phyloP scores from a whole-genome alignment of 2,888 invertebrate genomes.

The Sipunculus nudus region DNA sequence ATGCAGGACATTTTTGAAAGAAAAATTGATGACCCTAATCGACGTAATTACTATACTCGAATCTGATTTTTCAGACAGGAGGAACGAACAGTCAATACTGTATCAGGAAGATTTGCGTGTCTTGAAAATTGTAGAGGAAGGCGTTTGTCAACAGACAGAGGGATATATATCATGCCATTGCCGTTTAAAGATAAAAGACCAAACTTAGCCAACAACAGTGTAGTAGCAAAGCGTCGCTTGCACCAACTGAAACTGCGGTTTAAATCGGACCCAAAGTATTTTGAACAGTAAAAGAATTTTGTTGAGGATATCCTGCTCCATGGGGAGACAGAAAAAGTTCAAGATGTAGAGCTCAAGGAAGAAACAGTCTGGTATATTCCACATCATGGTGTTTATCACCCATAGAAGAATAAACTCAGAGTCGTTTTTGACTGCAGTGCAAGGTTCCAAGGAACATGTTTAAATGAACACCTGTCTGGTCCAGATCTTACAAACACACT shows the following conservation, averaged over 20 bases:
- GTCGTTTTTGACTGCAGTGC: conserved; percentile 33
- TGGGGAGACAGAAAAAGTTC: no score
- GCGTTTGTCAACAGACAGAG: no score
- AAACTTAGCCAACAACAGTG: neutral
- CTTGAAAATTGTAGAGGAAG: no score
- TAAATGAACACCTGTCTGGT: conserved; percentile 28
- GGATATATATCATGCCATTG: neutral
- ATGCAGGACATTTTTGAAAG: no score
- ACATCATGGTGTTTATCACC: conserved; percentile 22
- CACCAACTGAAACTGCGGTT: neutral
- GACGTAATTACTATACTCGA: no score
- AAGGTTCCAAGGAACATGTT: conserved; percentile 13
- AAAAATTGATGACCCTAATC: no score
- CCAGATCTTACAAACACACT: conserved; percentile 28
- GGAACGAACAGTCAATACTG: no score
- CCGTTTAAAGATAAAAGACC: neutral
- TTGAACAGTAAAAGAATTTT: neutral
- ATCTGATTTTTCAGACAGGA: no score
- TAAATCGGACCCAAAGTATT: neutral
- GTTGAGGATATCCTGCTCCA: neutral
- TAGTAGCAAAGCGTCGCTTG: neutral
- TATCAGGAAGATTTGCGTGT: no score
- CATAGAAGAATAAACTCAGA: conserved; percentile 17
- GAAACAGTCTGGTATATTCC: conserved; percentile 13
- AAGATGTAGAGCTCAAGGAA: neutral